Percentiles rank a stretch among this genome's conserved stretches.
Evolutionary conservation across 2,113 vertebrate genomes (phyloP).

Genomic region (Pseudorhombus dupliciocellatus): DNA sequence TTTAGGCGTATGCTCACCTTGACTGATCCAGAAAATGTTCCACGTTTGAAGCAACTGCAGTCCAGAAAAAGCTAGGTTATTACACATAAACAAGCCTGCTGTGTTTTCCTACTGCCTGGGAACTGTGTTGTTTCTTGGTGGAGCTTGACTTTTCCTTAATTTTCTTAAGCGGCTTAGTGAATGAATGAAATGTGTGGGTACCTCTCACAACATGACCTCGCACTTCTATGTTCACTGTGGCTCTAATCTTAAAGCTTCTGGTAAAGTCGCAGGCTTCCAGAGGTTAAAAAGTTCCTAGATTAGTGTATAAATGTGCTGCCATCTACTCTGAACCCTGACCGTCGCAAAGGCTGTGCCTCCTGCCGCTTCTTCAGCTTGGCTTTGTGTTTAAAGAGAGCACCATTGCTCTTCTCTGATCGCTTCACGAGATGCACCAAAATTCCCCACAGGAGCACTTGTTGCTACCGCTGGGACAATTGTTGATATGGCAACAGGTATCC

Average conservation of each 20-base stretch:
- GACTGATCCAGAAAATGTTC: conserved; percentile 36
- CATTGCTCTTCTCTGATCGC: conserved; percentile 52
- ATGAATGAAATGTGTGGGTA: conserved; percentile 38
- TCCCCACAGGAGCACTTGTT: conserved; percentile 65
- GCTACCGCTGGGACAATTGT: conserved; percentile 68
- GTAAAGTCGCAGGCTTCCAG: not conserved
- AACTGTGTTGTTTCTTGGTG: conserved; percentile 14
- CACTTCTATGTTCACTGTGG: conserved; percentile 18
- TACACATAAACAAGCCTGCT: conserved; percentile 15
- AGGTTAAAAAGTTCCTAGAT: conserved; percentile 9
- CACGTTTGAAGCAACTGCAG: conserved; percentile 19
- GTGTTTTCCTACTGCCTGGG: conserved; percentile 38
- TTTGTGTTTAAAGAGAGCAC: conserved; percentile 49
- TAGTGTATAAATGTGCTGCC: not conserved
- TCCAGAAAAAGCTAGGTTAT: conserved; percentile 27
- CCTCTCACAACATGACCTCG: conserved; percentile 32
- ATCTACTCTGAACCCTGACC: conserved; percentile 10
- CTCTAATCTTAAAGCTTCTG: conserved; percentile 13
- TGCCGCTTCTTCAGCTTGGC: conserved; percentile 22
- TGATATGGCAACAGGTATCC: conserved; percentile 70
- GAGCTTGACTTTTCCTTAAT: conserved; percentile 17
- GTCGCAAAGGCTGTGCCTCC: conserved; percentile 3
- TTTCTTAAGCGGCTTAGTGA: conserved; percentile 54
- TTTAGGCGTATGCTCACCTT: conserved; percentile 23
- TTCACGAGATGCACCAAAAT: conserved; percentile 50